Evolutionary conservation across 2,888 invertebrate species (phyloP).

Genomic region (Beris chalybata): DNA sequence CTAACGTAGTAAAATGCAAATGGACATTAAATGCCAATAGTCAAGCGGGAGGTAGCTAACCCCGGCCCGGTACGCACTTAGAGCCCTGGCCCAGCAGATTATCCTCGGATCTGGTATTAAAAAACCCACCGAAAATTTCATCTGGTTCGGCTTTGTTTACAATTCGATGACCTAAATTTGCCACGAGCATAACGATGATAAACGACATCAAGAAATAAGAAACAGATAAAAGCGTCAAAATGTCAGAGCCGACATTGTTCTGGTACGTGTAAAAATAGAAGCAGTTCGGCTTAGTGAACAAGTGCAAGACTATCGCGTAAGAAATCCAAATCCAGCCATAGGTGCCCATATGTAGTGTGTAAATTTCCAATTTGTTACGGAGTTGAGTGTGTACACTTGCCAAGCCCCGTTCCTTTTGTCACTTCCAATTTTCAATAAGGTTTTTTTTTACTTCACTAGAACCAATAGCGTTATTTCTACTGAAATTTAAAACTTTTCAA

Average conservation of each 20-base stretch:
- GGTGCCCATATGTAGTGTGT: no score
- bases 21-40: not conserved
- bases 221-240: constrained; percentile 21
- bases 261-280: constrained; percentile 12
- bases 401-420: no score
- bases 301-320: not conserved
- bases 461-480: no score
- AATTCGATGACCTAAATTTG: constrained; percentile 23
- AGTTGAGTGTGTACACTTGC: no score
- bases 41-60: constrained; percentile 9
- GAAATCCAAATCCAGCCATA: no score
- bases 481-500: no score
- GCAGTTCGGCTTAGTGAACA: constrained; percentile 6
- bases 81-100: not conserved
- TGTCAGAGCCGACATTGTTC: constrained; percentile 16
- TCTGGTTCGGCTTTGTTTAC: constrained; percentile 22
- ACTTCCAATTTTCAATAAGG: no score
- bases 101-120: constrained; percentile 4
- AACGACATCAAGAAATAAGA: constrained; percentile 15
- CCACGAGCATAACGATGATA: constrained; percentile 16
- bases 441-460: no score
- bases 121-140: not conserved
- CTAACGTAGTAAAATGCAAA: no score
- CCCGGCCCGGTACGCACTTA: not conserved
- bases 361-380: no score